Evolutionary conservation across 2,888 invertebrate species (phyloP).

Genomic region (Philereme transversata): DNA sequence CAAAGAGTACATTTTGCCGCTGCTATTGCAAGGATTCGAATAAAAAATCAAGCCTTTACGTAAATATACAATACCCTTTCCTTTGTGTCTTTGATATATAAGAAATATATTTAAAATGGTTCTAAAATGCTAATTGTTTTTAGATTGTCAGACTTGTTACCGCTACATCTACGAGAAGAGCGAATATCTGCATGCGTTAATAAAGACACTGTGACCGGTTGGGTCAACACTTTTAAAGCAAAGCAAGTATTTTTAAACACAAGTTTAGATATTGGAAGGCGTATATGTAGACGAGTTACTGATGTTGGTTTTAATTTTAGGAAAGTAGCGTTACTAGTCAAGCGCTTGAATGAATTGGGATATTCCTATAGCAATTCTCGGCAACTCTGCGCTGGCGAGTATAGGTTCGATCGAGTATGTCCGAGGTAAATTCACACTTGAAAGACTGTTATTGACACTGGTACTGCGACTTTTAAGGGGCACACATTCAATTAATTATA

Average conservation of each 20-base stretch:
- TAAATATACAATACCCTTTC: constrained; percentile 53
- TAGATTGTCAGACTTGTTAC: constrained; percentile 87
- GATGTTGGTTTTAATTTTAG: constrained; percentile 46
- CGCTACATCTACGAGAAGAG: constrained; percentile 88
- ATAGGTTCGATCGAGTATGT: constrained; percentile 84
- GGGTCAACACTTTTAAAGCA: constrained; percentile 90
- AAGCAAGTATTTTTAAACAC: constrained; percentile 69
- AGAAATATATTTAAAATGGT: neutral
- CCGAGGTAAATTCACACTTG: constrained; percentile 66
- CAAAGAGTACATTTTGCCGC: constrained; percentile 89
- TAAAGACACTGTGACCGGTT: constrained; percentile 87
- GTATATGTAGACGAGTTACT: neutral
- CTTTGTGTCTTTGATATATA: neutral
- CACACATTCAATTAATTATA: neutral
- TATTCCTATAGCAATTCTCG: constrained; percentile 72
- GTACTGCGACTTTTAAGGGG: neutral
- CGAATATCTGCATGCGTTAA: constrained; percentile 84
- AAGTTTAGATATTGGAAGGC: neutral
- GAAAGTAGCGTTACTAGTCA: constrained; percentile 75
- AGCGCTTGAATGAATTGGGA: constrained; percentile 69
- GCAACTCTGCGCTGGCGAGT: constrained; percentile 74
- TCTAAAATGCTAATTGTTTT: constrained; percentile 8
- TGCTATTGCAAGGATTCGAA: constrained; percentile 89
- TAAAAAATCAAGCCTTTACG: constrained; percentile 88
- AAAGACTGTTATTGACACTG: neutral